Conservation (phyloP, 2,888 invertebrate species). For the Halictus ligatus region DNA sequence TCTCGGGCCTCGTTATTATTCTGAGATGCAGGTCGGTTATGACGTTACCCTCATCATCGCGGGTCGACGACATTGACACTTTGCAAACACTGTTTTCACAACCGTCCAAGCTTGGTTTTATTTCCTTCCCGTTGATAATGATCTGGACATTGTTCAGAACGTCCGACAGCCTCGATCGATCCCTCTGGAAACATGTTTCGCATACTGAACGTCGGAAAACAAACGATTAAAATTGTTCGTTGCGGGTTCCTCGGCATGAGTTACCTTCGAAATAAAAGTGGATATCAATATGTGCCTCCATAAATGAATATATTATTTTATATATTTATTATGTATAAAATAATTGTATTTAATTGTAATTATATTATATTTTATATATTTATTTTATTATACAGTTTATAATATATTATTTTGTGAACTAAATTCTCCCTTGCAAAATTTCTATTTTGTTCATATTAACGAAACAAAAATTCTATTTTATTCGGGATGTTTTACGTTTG, state of each 20-base stretch:
- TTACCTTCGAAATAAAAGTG: no score
- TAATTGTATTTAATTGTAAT: no score
- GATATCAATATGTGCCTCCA: background rate
- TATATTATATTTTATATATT: no score
- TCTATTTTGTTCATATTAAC: no score
- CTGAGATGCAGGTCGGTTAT: slow-evolving; percentile 71
- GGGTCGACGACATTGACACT: slow-evolving; percentile 62
- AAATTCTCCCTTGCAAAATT: no score
- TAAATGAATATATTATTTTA: background rate
- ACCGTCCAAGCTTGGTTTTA: slow-evolving; percentile 28
- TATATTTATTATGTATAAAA: no score
- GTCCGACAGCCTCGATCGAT: slow-evolving; percentile 24
- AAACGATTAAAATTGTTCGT: background rate
- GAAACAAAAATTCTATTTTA: no score
- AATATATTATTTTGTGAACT: no score
- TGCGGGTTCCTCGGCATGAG: no score
- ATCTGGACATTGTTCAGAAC: slow-evolving; percentile 72
- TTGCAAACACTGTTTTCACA: slow-evolving; percentile 71
- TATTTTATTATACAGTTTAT: no score
- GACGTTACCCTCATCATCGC: slow-evolving; percentile 67
- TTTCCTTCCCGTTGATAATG: slow-evolving; percentile 66
- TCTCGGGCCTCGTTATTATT: slow-evolving; percentile 66
- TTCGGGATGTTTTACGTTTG: no score
- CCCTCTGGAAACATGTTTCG: slow-evolving; percentile 31
- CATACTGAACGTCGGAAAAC: background rate